Evolutionary conservation across 2,888 invertebrate species (phyloP).

Genomic region (Noctua fimbriata): DNA sequence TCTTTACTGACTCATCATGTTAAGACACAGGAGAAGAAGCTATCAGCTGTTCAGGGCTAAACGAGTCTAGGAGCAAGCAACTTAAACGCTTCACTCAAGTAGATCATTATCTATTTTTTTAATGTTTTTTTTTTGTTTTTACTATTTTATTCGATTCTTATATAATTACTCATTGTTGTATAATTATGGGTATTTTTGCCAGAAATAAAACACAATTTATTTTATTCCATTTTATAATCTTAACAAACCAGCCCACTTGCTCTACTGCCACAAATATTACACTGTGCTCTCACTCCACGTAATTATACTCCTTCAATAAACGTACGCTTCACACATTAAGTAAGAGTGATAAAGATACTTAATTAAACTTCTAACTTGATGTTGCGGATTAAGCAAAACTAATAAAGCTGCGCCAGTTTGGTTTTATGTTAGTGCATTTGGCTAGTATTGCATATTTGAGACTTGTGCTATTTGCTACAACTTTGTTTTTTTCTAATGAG

Average conservation of each 20-base stretch:
- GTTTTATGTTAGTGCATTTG: constrained; percentile 16
- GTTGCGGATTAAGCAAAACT: constrained; percentile 51
- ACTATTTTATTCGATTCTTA: too few relatives aligned
- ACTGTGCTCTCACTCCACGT: constrained; percentile 26
- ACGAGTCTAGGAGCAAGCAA: not conserved
- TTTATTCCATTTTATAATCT: not conserved
- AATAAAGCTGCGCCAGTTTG: constrained; percentile 40
- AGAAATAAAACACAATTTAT: not conserved
- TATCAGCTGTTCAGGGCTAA: not conserved
- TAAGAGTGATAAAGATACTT: constrained; percentile 58
- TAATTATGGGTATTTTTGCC: not conserved
- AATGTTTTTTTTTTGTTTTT: too few relatives aligned
- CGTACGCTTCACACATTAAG: constrained; percentile 56
- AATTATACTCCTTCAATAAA: constrained; percentile 51
- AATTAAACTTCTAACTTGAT: constrained; percentile 51
- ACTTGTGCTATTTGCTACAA: not conserved
- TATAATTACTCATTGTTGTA: too few relatives aligned
- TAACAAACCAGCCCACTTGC: not conserved
- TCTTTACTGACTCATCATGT: not conserved
- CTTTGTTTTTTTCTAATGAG: not conserved
- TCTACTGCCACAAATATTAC: constrained; percentile 21
- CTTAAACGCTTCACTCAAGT: too few relatives aligned
- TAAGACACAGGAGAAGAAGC: not conserved
- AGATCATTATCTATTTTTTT: not conserved
- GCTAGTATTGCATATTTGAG: constrained; percentile 13